Evolutionary conservation across 2,888 invertebrate species (phyloP), one percentile per base, ranked within the genome.

Genomic region (Magallana nippona): DNA sequence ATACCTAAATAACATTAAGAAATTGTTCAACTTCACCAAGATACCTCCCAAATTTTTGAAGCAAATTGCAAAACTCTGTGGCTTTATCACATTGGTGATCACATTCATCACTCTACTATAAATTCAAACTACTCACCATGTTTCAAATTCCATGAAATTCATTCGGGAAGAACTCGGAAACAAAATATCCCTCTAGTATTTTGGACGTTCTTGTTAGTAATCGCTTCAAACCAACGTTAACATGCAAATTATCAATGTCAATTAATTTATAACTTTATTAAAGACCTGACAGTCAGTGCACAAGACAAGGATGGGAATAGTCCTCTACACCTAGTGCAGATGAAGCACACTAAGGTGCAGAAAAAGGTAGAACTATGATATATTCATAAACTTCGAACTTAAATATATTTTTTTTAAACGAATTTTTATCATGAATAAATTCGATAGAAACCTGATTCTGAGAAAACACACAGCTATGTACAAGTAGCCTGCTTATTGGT

Each of bases 271-370:
- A 3, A 0, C 19, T 22, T n/a, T 15, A 17, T 60, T 80, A 17
- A n/a, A 80, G 57, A 80, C 27, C n/a, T 19, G 15, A 56, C 63
- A 10, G 71, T 82, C 10, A 63, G 77, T 82, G 55, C 27, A 1
- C 44, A 82, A n/a, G 82, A 82, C 55, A 71, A 55, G n/a, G 62
- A 82, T 82, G 82, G 82, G n/a, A 82, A 82, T 55, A 71, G 71
- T 22, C 71, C 82, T 71, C 32, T 82, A n/a, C 82, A 82, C 56
- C 32, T 56, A 10, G 55, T 71, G 10, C 82, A 82, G 71, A 82
- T 82, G 44, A 15, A 55, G 19, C 19, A 60, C 11, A 8, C 15
- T 55, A 10, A 15, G 1, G 3, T 19, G 55, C 22, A 15, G 10
- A 11, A 55, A 79, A n/a, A 11, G 79, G 79, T 79, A 78, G 32